Conservation (phyloP, 2,113 vertebrate species). For the Tichodroma muraria region DNA sequence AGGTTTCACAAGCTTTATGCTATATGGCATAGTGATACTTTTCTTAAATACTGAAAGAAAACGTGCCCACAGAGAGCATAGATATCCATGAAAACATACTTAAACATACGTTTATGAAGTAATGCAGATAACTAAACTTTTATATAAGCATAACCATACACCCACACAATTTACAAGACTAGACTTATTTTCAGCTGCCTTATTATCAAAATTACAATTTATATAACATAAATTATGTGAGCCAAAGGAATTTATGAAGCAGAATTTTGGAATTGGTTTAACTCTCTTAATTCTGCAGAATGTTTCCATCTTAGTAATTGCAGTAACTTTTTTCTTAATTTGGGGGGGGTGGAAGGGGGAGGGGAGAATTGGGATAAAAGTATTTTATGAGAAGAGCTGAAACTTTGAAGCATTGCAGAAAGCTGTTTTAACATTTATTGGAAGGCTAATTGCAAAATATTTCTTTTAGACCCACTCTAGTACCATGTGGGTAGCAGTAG, state of each 20-base stretch:
- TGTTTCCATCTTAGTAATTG: not conserved
- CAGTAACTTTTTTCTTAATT: not conserved
- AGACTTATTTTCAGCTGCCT: slow-evolving; percentile 40
- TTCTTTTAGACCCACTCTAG: not conserved
- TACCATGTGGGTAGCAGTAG: not conserved
- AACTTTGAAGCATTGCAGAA: not conserved
- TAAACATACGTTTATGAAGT: not conserved
- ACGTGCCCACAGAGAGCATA: not conserved
- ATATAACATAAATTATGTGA: not conserved
- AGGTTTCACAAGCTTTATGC: not conserved
- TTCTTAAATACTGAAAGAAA: not conserved
- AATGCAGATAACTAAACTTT: not conserved
- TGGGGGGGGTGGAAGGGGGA: rapidly evolving
- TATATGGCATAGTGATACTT: not conserved
- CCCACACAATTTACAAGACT: slow-evolving; percentile 47
- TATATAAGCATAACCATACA: slow-evolving; percentile 10
- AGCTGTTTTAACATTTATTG: not conserved
- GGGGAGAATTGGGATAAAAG: not conserved
- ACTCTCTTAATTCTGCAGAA: not conserved
- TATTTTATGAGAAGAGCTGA: not conserved
- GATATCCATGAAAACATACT: not conserved
- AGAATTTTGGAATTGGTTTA: not conserved
- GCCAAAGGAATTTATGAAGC: slow-evolving; percentile 7
- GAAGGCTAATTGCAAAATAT: not conserved
- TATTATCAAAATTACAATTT: slow-evolving; percentile 38